Evolutionary conservation across 2,797 vertebrate genomes (phyloP).

Genomic region (Molossus alvarezi): DNA sequence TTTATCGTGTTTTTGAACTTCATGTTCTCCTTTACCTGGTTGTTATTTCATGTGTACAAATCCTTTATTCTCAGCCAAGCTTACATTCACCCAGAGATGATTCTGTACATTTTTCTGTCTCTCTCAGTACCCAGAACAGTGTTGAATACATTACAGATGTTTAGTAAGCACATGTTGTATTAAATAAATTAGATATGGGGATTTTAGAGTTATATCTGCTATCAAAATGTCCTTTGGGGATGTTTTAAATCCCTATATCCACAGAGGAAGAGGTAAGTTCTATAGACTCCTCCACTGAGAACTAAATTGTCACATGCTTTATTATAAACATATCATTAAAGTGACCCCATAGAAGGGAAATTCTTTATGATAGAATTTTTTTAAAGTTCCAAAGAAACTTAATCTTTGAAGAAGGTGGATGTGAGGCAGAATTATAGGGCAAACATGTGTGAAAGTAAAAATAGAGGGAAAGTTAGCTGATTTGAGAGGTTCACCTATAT

Average conservation of each 20-base stretch:
- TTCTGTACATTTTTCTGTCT: neutral
- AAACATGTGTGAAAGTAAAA: neutral
- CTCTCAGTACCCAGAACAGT: neutral
- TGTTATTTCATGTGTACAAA: neutral
- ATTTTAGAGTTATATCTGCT: slow-evolving; percentile 39
- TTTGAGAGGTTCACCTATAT: neutral
- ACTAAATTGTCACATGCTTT: slow-evolving; percentile 53
- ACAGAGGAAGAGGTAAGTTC: neutral
- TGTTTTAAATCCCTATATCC: neutral
- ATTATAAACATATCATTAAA: neutral
- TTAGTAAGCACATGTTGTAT: neutral
- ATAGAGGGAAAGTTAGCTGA: neutral
- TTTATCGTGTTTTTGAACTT: neutral
- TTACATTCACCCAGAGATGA: slow-evolving; percentile 9
- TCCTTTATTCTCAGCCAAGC: slow-evolving; percentile 8
- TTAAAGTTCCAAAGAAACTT: neutral
- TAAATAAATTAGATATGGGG: slow-evolving; percentile 8
- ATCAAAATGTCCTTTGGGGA: neutral
- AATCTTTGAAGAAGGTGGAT: neutral
- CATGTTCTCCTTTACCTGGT: neutral
- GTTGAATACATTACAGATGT: slow-evolving; percentile 8
- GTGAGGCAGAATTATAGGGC: neutral
- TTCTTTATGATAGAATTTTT: slow-evolving; percentile 12
- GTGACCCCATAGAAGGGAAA: neutral
- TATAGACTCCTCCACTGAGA: neutral